A percentile compares a stretch with the other conserved stretches of the same genome.
Conservation (phyloP, 2,797 vertebrate species). For the Anas flavirostris region DNA sequence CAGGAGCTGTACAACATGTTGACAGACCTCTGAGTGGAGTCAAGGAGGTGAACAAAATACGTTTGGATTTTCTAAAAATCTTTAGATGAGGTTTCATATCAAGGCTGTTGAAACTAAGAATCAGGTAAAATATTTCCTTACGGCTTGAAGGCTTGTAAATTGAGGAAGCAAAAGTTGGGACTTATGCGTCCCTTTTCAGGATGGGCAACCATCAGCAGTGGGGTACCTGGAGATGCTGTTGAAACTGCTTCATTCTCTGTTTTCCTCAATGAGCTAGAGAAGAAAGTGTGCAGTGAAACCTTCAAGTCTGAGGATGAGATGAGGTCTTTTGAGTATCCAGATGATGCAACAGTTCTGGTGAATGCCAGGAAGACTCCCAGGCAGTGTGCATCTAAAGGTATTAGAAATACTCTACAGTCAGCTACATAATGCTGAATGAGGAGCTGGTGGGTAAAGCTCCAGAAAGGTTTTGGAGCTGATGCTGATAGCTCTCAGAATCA, state of each 20-base stretch:
- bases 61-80: neutral
- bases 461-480: neutral
- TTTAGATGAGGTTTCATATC: neutral
- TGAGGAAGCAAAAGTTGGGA: neutral
- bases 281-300: neutral
- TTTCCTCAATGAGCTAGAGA: neutral
- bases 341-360: neutral
- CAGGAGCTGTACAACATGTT: neutral
- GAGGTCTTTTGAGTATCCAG: neutral
- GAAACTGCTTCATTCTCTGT: neutral
- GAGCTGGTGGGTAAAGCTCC: neutral
- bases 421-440: neutral
- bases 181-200: neutral
- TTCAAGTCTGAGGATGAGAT: neutral
- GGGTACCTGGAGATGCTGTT: neutral
- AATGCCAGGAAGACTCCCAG: neutral
- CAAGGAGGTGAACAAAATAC: neutral
- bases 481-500: neutral
- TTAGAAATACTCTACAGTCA: neutral
- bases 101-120: neutral
- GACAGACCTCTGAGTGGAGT: neutral
- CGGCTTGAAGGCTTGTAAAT: neutral
- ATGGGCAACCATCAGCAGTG: neutral
- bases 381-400: neutral
- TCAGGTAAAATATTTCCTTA: neutral